Evolutionary conservation across 2,888 invertebrate genomes (phyloP), one percentile per base, ranked within the genome.

Genomic region (Drosophila pullipes): DNA sequence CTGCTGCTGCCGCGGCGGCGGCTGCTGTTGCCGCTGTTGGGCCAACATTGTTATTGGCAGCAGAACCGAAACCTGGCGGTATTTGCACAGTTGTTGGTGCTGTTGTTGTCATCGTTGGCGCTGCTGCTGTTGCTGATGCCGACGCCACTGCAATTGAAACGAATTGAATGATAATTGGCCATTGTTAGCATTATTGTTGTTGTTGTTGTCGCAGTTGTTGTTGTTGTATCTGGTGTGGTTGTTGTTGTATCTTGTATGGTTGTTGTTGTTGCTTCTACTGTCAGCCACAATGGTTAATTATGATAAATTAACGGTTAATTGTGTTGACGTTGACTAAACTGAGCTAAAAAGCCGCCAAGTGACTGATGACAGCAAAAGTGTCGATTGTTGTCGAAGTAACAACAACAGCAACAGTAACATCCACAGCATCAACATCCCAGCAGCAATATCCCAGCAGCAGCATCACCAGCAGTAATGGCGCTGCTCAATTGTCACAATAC

Each of bases 31-130:
- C 93, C 90, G 83, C 65, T 50, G 76, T 57, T 55, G 60, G 67
- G 33, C 67, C 69, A 57, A 65, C 62, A 52, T 50, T 59, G n/a
- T 73, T 86, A 60, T 57, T 57, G 28, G 57, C 25, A n/a, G 59
- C 70, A 74, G 65, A 83, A 53, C 58, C 82, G 18, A 89, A 84
- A 79, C 89, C 85, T 71, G 90, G 74, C 58, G 93, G 91, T 90
- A 93, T 92, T 91, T 93, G 94, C 82, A 93, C 92, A 83, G 94
- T 91, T 85, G 93, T 90, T 81, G 93, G 91, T 35, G 78, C 90
- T 58, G 88, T 68, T 64, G 85, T 80, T 85, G 89, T 70, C 66
- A 58, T 58, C 41, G 58, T 58, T 58, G 28, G 57, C 25, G 79
- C 69, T 73, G 86, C 75, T 68, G 80, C 75, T 60, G 82, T 71